These are phyloP conservation scores for Enteromius fasciolatus DNA, from an alignment of 2,797 vertebrate genomes.

Conservation along the genomic window DNA sequence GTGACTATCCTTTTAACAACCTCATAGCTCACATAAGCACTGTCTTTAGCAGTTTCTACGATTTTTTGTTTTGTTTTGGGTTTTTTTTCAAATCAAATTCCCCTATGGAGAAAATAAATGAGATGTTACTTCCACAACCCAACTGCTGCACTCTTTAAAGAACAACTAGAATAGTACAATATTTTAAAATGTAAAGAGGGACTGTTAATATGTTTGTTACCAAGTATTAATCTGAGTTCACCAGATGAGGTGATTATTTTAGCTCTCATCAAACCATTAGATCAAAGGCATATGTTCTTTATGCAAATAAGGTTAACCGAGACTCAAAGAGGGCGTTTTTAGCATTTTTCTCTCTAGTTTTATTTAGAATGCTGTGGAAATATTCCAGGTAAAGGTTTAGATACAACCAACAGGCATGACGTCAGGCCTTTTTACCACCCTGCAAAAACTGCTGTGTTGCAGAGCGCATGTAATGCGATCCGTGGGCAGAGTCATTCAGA, in stretches of 20 bases:
- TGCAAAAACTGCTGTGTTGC: constrained; percentile 23
- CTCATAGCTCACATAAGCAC: background rate
- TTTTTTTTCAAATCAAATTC: background rate
- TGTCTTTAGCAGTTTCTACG: background rate
- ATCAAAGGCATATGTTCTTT: constrained; percentile 8
- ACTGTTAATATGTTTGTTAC: background rate
- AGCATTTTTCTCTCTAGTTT: background rate
- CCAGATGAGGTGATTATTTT: background rate
- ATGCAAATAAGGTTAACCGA: background rate
- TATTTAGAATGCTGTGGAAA: background rate
- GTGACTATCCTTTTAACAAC: background rate
- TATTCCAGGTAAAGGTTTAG: background rate
- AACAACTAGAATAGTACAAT: background rate
- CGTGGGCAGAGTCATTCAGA: constrained; percentile 12
- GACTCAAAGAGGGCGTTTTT: background rate
- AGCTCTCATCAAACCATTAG: background rate
- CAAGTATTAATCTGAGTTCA: background rate
- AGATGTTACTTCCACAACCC: background rate
- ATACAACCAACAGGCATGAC: background rate
- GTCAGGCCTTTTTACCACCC: constrained; percentile 8
- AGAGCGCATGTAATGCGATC: constrained; percentile 3
- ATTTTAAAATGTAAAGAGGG: background rate
- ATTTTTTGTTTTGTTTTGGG: too few relatives aligned
- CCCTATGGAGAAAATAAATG: background rate
- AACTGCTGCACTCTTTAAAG: background rate